Evolutionary conservation across 2,113 vertebrate genomes (phyloP), one percentile per base, ranked within the genome.

Genomic region (Gymnarchus niloticus): DNA sequence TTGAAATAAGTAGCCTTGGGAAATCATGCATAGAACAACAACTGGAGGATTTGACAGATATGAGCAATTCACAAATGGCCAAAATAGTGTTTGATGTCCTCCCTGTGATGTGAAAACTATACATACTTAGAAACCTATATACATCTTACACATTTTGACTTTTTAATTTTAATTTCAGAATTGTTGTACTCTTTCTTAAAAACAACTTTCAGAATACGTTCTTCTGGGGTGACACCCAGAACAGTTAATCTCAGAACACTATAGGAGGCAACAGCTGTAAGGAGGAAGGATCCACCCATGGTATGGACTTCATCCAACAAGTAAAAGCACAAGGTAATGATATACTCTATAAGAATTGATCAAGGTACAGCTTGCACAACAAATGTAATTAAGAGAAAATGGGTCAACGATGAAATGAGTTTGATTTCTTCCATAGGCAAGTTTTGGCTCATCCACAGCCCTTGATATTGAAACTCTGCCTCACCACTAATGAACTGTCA

Each of bases 401-500:
- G 77, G 77, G 77, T 48, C 48, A 48, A 81, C n/a, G n/a, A 48
- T 25, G n/a, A 81, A 81, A 81, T 51, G 46, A 81, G 77, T 23
- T 51, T n/a, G 46, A 28, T 51, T 51, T 44, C 14, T 80, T 25
- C 37, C 76, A 78, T 78, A 41, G 37, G 76, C 44, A 17, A 10
- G 77, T 81, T 81, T 48, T 25, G 2, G 44, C 44, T 51, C n/a
- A 51, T 81, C 77, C 2, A 21, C 46, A 48, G 21, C 41, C 77
- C 8, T 3, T 28, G 77, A 28, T 48, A 51, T n/a, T 10, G 48
- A 25, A 51, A 48, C 7, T 48, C 48, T 81, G 44, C 77, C 48
- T 49, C 46, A 48, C 25, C 46, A 23, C 48, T 51, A 81, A 48
- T 81, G 44, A 48, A 81, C 77, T 25, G 77, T 49, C 77, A 51